Conservation (phyloP, 2,113 vertebrate species). For the Ploceus nigricollis region DNA sequence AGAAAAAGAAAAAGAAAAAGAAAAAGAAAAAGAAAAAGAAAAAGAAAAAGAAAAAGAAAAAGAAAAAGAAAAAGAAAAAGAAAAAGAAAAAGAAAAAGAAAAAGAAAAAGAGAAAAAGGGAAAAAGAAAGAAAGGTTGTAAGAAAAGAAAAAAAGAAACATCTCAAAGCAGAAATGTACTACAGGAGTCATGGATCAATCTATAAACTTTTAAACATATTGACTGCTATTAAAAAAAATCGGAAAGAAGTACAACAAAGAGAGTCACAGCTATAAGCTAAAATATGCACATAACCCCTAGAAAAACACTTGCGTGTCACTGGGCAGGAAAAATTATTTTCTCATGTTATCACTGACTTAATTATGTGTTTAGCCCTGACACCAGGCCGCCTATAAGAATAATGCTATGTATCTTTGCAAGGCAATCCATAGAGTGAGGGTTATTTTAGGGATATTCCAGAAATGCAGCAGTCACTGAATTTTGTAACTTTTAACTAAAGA, state of each 20-base stretch:
- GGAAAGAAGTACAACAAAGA: neutral
- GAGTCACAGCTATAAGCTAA: neutral
- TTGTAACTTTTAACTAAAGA: constrained; percentile 2
- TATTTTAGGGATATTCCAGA: neutral
- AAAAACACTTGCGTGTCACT: neutral
- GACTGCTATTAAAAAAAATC: neutral
- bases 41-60: neutral
- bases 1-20: neutral
- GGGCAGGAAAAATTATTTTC: neutral
- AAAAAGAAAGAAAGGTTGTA: neutral
- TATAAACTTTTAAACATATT: neutral
- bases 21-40: neutral
- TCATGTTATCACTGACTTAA: neutral
- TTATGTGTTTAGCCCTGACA: neutral
- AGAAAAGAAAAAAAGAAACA: constrained; percentile 18
- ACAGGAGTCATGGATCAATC: neutral
- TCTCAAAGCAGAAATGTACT: neutral
- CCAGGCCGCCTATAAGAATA: neutral
- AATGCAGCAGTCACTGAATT: neutral
- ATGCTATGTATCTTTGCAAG: neutral
- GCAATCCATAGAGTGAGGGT: neutral
- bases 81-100: neutral
- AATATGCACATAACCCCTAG: neutral
- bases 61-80: neutral
- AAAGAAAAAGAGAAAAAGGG: neutral